Evolutionary conservation across 2,113 vertebrate species (phyloP).

Genomic region (Anarrhichthys ocellatus): DNA sequence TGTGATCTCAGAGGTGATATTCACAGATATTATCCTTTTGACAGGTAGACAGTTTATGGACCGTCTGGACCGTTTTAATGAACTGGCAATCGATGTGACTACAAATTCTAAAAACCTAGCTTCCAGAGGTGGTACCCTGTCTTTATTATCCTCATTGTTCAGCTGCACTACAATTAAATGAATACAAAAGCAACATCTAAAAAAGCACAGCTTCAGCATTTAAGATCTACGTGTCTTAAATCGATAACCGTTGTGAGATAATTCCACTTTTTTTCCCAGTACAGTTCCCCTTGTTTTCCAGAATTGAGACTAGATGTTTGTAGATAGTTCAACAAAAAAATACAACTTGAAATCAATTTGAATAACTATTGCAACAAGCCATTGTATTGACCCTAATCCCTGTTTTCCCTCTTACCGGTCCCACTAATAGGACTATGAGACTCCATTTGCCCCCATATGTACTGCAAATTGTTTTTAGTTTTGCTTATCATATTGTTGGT

Average conservation of each 20-base stretch:
- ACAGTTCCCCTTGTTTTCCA: background rate
- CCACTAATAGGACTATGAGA: background rate
- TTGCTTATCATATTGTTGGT: constrained; percentile 10
- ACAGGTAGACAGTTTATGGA: background rate
- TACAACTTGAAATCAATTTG: background rate
- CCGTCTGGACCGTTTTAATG: background rate
- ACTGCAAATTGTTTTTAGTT: background rate
- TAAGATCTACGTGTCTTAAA: background rate
- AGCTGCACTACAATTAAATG: background rate
- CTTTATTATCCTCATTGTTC: background rate
- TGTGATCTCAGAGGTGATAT: constrained; percentile 9
- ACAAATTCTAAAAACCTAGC: background rate
- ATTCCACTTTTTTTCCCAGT: background rate
- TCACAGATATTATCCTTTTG: constrained; percentile 11
- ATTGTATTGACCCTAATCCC: background rate
- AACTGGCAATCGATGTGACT: background rate
- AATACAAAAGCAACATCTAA: background rate
- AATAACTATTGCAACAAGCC: background rate
- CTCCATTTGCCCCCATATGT: background rate
- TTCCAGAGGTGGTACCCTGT: background rate
- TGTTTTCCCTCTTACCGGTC: background rate
- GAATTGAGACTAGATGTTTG: background rate
- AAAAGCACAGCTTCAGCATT: background rate
- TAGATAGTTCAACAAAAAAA: background rate
- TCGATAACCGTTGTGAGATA: background rate